These are phyloP conservation scores for Salvelinus namaycush DNA, from an alignment of 2,113 vertebrate species.

Conservation along the genomic window DNA sequence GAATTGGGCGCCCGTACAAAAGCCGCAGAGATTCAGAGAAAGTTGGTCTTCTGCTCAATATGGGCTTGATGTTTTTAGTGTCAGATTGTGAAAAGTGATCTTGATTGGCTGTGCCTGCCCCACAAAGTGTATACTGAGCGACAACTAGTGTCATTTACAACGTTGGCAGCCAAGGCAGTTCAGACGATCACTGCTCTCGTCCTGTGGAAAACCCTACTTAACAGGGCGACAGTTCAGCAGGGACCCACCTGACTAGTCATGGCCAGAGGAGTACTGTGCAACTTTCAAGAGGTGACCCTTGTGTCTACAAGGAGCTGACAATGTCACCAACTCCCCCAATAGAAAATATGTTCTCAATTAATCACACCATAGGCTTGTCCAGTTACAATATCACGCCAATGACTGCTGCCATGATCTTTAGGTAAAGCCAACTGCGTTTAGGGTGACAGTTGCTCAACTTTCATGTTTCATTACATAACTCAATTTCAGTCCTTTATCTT, in stretches of 20 bases:
- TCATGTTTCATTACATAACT: no score
- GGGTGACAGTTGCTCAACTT: no score
- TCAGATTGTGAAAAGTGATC: background rate
- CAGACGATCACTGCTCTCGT: background rate
- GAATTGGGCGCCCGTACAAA: no score
- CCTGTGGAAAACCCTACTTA: background rate
- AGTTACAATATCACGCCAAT: no score
- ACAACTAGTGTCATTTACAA: background rate
- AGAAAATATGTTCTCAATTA: no score
- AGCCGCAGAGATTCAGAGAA: no score
- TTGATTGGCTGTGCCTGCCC: background rate
- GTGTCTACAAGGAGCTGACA: background rate
- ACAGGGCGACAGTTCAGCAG: background rate
- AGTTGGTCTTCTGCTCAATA: no score
- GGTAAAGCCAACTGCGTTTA: no score
- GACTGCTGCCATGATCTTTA: no score
- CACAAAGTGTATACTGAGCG: background rate
- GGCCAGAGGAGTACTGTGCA: background rate
- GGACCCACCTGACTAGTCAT: background rate
- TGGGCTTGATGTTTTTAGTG: background rate
- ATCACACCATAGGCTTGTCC: no score
- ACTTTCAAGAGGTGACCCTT: background rate
- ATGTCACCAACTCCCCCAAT: no score
- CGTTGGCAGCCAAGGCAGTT: background rate
- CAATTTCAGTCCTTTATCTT: no score